A percentile compares a stretch with the other conserved stretches of the same genome.
Evolutionary conservation across 2,797 vertebrate species (phyloP).

Genomic region (Onychomys leucogaster): DNA sequence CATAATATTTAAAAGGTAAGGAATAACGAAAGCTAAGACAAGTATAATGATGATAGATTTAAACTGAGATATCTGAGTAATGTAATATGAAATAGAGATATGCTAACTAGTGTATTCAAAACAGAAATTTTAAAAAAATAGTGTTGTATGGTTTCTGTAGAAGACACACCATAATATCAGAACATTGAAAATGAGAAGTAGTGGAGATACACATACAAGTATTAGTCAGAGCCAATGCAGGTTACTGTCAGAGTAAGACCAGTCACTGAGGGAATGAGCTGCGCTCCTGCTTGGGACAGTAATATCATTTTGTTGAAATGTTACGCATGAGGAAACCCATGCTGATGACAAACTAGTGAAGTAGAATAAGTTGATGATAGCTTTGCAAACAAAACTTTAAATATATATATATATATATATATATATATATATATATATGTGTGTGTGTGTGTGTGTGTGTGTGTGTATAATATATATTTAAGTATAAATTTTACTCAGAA

Average conservation of each 20-base stretch:
- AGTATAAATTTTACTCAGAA: neutral
- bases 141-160: no score
- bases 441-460: no score
- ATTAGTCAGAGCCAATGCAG: neutral
- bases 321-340: neutral
- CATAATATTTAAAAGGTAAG: neutral
- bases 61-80: neutral
- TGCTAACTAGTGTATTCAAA: neutral
- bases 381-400: constrained; percentile 40
- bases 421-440: neutral
- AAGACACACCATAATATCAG: neutral
- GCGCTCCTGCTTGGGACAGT: fast-evolving
- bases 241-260: neutral
- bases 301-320: neutral
- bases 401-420: neutral
- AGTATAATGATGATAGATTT: neutral
- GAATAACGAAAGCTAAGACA: neutral
- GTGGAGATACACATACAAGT: neutral
- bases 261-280: neutral
- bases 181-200: neutral
- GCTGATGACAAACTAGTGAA: neutral
- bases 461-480: neutral
- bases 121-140: neutral
- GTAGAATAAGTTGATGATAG: neutral
- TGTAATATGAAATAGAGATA: neutral